Percentiles rank a stretch among this genome's conserved stretches.
These are phyloP conservation scores for Microtus richardsoni DNA, from an alignment of 2,113 vertebrate genomes.

Conservation along the genomic window DNA sequence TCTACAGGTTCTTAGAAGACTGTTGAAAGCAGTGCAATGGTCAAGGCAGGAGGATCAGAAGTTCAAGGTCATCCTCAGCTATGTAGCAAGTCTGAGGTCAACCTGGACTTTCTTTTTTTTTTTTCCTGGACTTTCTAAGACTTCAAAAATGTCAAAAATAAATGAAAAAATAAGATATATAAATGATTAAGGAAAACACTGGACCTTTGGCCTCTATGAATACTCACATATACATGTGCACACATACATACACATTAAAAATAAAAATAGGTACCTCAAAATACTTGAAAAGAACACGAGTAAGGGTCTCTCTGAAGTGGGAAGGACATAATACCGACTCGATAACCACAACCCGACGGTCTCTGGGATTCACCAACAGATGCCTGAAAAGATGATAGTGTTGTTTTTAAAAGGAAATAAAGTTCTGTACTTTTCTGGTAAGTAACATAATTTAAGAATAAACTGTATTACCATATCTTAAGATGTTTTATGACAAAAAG, in stretches of 20 bases:
- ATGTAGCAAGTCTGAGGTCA: not conserved
- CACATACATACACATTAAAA: not conserved
- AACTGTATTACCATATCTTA: not conserved
- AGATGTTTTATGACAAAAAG: conserved; percentile 42
- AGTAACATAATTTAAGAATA: conserved; percentile 12
- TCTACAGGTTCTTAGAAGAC: not conserved
- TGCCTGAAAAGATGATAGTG: conserved; percentile 87
- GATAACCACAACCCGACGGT: conserved; percentile 96
- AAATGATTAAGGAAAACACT: not conserved
- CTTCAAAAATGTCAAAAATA: not conserved
- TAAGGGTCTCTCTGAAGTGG: conserved; percentile 97
- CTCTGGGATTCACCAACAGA: conserved; percentile 97
- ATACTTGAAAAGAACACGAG: conserved; percentile 97
- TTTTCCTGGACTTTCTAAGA: too few relatives aligned
- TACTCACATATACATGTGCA: not conserved
- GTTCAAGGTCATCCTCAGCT: not conserved
- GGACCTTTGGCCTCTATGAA: not conserved
- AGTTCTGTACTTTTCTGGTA: conserved; percentile 39
- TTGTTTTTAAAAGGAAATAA: conserved; percentile 40
- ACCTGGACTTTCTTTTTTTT: too few relatives aligned
- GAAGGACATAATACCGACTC: conserved; percentile 98
- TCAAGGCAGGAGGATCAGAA: not conserved
- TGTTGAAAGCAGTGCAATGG: not conserved
- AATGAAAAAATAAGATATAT: not conserved
- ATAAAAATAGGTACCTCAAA: conserved; percentile 93